Evolutionary conservation across 2,888 invertebrate genomes (phyloP), one percentile per base, ranked within the genome.

Genomic region (Gibbula magus): DNA sequence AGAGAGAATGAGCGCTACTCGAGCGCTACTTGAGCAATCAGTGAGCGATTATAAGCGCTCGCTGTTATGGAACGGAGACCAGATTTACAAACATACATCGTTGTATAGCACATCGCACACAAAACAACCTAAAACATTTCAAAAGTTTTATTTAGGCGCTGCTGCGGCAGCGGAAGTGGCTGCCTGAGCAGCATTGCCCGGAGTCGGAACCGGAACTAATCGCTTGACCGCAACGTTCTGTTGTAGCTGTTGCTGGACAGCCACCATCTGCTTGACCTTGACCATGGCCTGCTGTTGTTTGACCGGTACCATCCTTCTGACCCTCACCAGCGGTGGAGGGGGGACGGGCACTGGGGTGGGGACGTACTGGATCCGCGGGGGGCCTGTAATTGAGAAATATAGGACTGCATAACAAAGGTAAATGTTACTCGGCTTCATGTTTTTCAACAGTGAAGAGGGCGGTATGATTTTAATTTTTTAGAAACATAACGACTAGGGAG

Each of bases 151-250:
- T 39, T 70, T 70, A 18, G 70, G 39, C 35, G 70, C 39, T 18
- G 70, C 39, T 1, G 61, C 29, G 8, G 29, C 29, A 13, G 61
- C 39, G 20, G 70, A 18, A 13, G 61, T 29, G 29, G 29, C 29
- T 16, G 61, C 61, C 25, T 61, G 61, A 0, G n/a, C 29, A 4
- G 61, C 22, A 39, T 70, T 70, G 8, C 70, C 70, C 16, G 39
- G 39, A 10, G 35, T 39, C 18, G 70, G 39, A 10, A 70, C 70
- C 18, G 70, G 70, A 20, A 70, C 70, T 20, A 70, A 20, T 4
- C 35, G 70, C 35, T 70, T 70, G 70, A 70, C 39, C 39, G 32
- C 35, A 35, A 70, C 70, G n/a, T 70, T 70, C 70, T 70, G 70
- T 18, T 29, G 29, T n/a, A 39, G 0, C 18, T 29, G 29, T n/a